Evolutionary conservation across 2,797 vertebrate genomes (phyloP).

Genomic region (Rhinoraja longicauda): DNA sequence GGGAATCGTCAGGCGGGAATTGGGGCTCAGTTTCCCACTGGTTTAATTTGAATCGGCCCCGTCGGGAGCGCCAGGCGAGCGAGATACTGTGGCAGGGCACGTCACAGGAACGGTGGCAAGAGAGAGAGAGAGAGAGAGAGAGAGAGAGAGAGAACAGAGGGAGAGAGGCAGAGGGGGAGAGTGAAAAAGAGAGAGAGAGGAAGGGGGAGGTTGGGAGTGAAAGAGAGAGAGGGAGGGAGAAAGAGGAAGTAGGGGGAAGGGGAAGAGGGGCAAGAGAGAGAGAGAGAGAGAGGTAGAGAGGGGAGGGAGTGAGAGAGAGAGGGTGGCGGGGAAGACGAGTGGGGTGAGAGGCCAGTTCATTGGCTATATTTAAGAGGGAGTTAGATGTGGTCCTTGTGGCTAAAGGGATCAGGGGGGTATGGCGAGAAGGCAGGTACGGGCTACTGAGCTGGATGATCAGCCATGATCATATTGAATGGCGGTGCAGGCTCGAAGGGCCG

Average conservation of each 20-base stretch:
- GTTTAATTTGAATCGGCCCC: conserved; percentile 99
- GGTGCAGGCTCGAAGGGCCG: too few species aligned
- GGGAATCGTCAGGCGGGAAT: conserved; percentile 99
- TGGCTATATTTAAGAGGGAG: too few species aligned
- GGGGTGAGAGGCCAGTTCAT: too few species aligned
- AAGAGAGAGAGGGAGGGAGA: not conserved
- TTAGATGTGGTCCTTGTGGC: too few species aligned
- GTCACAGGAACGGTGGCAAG: conserved; percentile 69
- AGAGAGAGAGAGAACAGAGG: conserved; percentile 78
- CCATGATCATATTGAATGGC: too few species aligned
- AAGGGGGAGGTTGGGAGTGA: not conserved
- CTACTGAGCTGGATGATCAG: too few species aligned
- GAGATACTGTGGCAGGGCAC: conserved; percentile 97
- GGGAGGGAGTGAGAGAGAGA: not conserved
- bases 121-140: conserved; percentile 72
- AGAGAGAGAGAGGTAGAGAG: not conserved
- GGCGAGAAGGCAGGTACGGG: too few species aligned
- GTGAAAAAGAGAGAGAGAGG: conserved; percentile 45
- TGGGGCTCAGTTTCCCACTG: conserved; percentile 91
- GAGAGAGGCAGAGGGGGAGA: conserved; percentile 54
- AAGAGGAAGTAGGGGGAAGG: not conserved
- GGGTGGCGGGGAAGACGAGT: too few species aligned
- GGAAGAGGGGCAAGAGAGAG: not conserved
- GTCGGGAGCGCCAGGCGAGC: conserved; percentile 93
- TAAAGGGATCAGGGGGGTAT: too few species aligned